Evolutionary conservation across 2,797 vertebrate genomes (phyloP).

Genomic region (Ambastaia sidthimunki): DNA sequence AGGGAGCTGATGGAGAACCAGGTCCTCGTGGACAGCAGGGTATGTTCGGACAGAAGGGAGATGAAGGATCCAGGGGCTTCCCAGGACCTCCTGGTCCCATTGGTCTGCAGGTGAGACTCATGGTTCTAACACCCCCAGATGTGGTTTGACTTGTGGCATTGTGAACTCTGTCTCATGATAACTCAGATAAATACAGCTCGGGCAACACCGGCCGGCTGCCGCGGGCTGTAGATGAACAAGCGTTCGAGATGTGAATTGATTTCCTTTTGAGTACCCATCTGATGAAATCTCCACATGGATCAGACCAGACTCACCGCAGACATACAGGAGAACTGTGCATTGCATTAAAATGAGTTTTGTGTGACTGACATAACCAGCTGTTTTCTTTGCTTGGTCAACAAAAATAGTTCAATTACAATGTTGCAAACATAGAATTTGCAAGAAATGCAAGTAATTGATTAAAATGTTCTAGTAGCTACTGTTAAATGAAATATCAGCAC

Average conservation of each 20-base stretch:
- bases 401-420: too few relatives aligned
- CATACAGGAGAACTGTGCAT: not conserved
- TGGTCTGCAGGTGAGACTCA: conserved; percentile 88
- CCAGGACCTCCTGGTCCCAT: conserved; percentile 97
- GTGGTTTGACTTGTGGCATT: not conserved
- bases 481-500: too few relatives aligned
- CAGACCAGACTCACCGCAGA: not conserved
- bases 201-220: conserved; percentile 29
- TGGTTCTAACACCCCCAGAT: not conserved
- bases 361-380: too few relatives aligned
- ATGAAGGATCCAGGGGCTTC: conserved; percentile 95
- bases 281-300: conserved; percentile 4
- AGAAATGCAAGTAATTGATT: too few relatives aligned
- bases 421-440: too few relatives aligned
- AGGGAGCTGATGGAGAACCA: conserved; percentile 96
- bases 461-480: too few relatives aligned
- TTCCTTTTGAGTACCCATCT: conserved; percentile 34
- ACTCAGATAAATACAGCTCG: conserved; percentile 26
- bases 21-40: conserved; percentile 98
- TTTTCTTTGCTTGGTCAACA: too few relatives aligned
- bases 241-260: conserved; percentile 43
- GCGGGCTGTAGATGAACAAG: not conserved
- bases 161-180: conserved; percentile 1
- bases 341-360: not conserved
- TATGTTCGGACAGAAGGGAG: conserved; percentile 99